Evolutionary conservation across 2,888 invertebrate genomes (phyloP), one percentile per base, ranked within the genome.

Genomic region (Arrhopalites spinosus): DNA sequence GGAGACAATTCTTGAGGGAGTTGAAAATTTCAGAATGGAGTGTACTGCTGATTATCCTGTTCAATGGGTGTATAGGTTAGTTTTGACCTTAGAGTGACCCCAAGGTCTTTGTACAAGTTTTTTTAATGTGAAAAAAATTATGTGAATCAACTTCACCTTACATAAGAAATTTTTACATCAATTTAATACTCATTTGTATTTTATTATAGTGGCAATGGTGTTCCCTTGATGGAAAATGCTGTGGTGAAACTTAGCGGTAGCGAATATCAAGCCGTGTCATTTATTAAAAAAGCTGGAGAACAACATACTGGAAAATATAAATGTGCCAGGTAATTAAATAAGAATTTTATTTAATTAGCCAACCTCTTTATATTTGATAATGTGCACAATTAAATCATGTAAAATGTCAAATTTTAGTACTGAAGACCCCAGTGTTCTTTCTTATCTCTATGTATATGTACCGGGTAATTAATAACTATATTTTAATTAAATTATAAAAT

Each of bases 251-350:
- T 71, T 23, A 45, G 74, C 3, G 25, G 71, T 0, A 76, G 70
- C 0, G 77, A 78, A 29, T 81, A 72, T 74, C 78, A 68, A 11
- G 77, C 82, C 11, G 73, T 79, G 1, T 76, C 68, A 15, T 73
- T 80, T 25, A 75, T 82, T 43, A 79, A 64, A 25, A 77, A 78
- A n/a, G 43, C 78, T 7, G 79, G 79, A 69, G 82, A 82, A 61
- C 73, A 79, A 50, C 82, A 82, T 73, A 82, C 80, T 25, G 82
- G 82, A 17, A 80, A 79, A 71, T 82, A 82, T 50, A 75, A 78
- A 63, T 82, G 82, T 63, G 78, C 74, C 67, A 77, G 74, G n/a
- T n/a, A n/a, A n/a, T n/a, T n/a, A n/a, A n/a, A n/a, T n/a, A 36
- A 36, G 36, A 36, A 7, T 36, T 7, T 36, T 36, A 36, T 3